Evolutionary conservation across 2,888 invertebrate species (phyloP), one percentile per base, ranked within the genome.

Genomic region (Ypsolopha scabrella): DNA sequence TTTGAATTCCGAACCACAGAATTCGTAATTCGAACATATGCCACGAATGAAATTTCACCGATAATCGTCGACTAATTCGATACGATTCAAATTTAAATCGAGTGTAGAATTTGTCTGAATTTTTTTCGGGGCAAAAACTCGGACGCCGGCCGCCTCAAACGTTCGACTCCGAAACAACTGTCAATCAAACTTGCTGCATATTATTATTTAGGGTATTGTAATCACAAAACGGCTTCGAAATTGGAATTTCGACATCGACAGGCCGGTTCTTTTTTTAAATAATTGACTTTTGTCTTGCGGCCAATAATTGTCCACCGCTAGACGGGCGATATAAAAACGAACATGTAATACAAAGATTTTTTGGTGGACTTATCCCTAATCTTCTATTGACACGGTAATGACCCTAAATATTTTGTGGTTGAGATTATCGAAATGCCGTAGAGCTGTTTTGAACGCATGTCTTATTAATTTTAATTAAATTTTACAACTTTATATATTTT

Each of bases 311-410:
- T 64, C 63, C 68, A 65, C 61, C 62, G 64, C 69, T 73, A 72
- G 69, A 68, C 67, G 63, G 65, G 58, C 62, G 55, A 62, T 57
- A 60, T 68, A 75, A 81, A 80, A 80, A 75, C 65, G 64, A 64
- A 67, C 70, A 72, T 74, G 78, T 75, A 64, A 62, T 41, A 46
- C 62, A 60, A 68, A 71, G 68, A 71, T 74, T 68, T 72, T 68
- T 65, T 62, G 74, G 79, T 79, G 72, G 78, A 72, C 72, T 82
- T 81, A 85, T 82, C 85, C 85, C 80, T 85, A 85, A 86, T 86
- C 83, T 86, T 70, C 72, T 78, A 86, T 86, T 86, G 86, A 86
- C 86, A 83, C 69, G 66, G 85, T 86, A 86, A 86, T 86, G 80
- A 85, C 57, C 48, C 75, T 66, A 67, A 78, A 82, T 45, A 45